Percentiles rank a stretch among this genome's conserved stretches.
Evolutionary conservation across 2,113 vertebrate genomes (phyloP).

Genomic region (Ahaetulla prasina): DNA sequence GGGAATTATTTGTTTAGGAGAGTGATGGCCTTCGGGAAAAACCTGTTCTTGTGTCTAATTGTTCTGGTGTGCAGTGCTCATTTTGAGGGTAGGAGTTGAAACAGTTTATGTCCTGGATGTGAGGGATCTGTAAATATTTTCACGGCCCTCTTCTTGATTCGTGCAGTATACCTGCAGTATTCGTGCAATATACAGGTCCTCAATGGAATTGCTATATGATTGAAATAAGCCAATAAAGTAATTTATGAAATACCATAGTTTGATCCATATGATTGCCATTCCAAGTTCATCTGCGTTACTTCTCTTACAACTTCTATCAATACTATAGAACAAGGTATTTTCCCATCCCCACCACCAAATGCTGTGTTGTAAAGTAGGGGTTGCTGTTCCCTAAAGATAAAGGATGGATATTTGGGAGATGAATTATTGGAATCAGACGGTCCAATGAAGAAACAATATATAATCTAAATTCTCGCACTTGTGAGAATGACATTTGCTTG

Average conservation of each 20-base stretch:
- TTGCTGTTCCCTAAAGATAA: not conserved
- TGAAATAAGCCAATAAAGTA: not conserved
- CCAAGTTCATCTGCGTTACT: not conserved
- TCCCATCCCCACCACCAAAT: not conserved
- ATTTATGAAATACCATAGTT: not conserved
- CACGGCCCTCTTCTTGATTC: too few relatives aligned
- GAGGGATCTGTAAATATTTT: too few relatives aligned
- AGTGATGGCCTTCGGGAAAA: too few relatives aligned
- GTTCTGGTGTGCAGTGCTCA: too few relatives aligned
- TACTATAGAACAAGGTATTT: not conserved
- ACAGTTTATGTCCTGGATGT: too few relatives aligned
- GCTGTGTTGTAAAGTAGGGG: not conserved
- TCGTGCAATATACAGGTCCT: too few relatives aligned
- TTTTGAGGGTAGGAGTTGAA: too few relatives aligned
- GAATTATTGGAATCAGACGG: not conserved
- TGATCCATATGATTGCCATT: not conserved
- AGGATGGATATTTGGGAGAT: not conserved
- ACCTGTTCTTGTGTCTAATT: too few relatives aligned
- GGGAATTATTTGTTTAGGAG: too few relatives aligned
- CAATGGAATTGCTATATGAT: too few relatives aligned
- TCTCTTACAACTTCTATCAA: not conserved
- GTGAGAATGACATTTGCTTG: not conserved
- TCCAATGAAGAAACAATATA: not conserved
- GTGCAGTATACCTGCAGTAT: too few relatives aligned
- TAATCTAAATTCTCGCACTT: not conserved